Evolutionary conservation across 1,140 invertebrate genomes (phyloP).

Genomic region (Drosophila quadrilineata): DNA sequence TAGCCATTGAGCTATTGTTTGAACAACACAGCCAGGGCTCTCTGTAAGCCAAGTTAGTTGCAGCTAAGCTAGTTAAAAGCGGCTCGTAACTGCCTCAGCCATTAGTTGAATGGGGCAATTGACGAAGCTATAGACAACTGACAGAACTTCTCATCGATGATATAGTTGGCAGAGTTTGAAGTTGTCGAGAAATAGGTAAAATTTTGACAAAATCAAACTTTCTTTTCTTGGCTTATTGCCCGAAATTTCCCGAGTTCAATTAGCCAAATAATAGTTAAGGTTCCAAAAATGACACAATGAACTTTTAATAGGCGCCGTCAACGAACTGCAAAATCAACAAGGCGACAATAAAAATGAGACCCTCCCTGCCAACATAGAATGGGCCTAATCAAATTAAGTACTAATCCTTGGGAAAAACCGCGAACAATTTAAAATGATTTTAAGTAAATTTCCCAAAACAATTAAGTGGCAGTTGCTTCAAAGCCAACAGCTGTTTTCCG

Average conservation of each 20-base stretch:
- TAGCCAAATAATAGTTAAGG: slow-evolving; percentile 54
- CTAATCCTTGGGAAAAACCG: slow-evolving; percentile 77
- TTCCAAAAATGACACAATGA: slow-evolving; percentile 33
- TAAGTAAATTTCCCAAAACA: slow-evolving; percentile 79
- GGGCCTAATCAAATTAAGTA: slow-evolving; percentile 76
- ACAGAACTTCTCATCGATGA: too few species aligned
- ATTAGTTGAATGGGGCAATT: slow-evolving; percentile 29
- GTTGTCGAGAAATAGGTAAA: too few species aligned
- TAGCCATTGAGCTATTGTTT: slow-evolving; percentile 36
- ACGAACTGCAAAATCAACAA: slow-evolving; percentile 58
- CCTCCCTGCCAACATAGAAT: slow-evolving; percentile 27
- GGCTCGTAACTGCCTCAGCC: slow-evolving; percentile 7
- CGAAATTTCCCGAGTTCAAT: slow-evolving; percentile 24
- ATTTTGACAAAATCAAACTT: too few species aligned
- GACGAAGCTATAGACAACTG: too few species aligned
- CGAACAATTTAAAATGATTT: slow-evolving; percentile 77
- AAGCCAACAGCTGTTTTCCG: slow-evolving; percentile 12
- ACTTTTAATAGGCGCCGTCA: slow-evolving; percentile 46
- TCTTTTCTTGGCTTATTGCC: slow-evolving; percentile 1
- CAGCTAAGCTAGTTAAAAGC: slow-evolving; percentile 22
- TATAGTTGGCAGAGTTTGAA: too few species aligned
- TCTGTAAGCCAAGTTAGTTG: background rate
- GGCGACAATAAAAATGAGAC: slow-evolving; percentile 61
- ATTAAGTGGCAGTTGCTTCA: slow-evolving; percentile 50
- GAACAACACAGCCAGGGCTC: slow-evolving; percentile 18